phyloP scores from a whole-genome alignment of 2,888 invertebrate species.

The Rhopalosiphum nymphaeae region DNA sequence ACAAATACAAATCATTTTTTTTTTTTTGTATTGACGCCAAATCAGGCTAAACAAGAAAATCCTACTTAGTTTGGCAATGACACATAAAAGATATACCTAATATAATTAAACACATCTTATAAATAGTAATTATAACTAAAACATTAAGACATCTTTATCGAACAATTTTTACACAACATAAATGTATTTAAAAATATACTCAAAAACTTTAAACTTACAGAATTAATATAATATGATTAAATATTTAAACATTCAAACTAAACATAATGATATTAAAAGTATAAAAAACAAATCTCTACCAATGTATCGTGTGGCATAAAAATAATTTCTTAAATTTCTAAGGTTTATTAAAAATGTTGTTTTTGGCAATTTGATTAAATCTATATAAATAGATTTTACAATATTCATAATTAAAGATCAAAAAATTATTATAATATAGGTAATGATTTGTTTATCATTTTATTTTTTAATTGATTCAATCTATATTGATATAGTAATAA shows the following conservation, averaged over 20 bases:
- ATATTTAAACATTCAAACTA: conserved; percentile 32
- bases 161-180: conserved; percentile 8
- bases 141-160: background rate
- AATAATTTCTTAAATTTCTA: background rate
- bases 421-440: background rate
- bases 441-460: background rate
- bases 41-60: background rate
- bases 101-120: background rate
- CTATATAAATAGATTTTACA: background rate
- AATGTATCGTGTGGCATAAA: conserved; percentile 14
- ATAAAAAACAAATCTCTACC: background rate
- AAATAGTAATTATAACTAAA: background rate
- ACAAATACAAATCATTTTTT: background rate
- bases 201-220: background rate
- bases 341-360: background rate
- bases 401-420: background rate
- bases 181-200: conserved; percentile 43
- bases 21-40: background rate
- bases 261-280: background rate
- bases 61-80: background rate
- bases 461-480: background rate
- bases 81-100: background rate
- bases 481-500: background rate
- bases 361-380: background rate
- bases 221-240: conserved; percentile 20